A percentile compares a stretch with the other conserved stretches of the same genome.
These are phyloP conservation scores for Antheraea yamamai DNA, from an alignment of 2,888 invertebrate genomes.

Conservation along the genomic window DNA sequence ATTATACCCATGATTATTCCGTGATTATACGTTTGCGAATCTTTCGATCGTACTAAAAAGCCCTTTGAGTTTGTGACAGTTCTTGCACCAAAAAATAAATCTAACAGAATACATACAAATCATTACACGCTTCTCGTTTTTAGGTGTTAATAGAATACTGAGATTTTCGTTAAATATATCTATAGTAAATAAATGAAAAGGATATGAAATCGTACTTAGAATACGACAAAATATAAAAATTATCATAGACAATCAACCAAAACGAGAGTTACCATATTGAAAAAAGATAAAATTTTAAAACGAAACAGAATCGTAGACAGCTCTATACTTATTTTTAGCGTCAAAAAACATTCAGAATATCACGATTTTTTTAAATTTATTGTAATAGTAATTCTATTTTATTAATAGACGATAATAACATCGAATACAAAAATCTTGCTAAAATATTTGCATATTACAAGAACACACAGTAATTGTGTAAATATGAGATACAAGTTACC, in stretches of 20 bases:
- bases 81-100: background rate
- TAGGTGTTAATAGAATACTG: no score
- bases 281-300: conserved; percentile 2
- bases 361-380: background rate
- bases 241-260: background rate
- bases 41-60: background rate
- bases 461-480: background rate
- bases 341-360: background rate
- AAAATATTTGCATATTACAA: background rate
- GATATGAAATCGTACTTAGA: background rate
- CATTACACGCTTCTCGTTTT: no score
- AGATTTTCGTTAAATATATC: background rate
- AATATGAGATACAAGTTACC: background rate
- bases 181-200: background rate
- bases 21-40: no score
- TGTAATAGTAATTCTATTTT: background rate
- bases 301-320: background rate
- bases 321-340: background rate
- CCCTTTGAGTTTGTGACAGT: background rate
- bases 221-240: background rate
- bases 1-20: no score
- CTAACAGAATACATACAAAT: no score
- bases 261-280: background rate
- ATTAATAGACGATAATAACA: background rate
- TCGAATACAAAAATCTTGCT: background rate